Conservation (phyloP, 2,797 vertebrate genomes). For the Podargus strigoides region DNA sequence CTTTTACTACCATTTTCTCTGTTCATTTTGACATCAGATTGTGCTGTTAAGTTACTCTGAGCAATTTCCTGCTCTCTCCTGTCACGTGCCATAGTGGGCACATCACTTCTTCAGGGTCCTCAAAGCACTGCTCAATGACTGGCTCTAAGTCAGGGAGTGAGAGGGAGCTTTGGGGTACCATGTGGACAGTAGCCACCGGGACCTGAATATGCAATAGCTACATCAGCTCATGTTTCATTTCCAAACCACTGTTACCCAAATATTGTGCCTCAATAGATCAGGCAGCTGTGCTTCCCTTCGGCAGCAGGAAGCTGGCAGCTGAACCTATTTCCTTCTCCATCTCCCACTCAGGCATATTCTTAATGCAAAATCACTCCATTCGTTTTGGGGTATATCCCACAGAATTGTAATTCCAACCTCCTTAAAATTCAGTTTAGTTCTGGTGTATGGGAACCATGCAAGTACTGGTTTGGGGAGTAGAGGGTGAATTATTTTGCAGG, state of each 20-base stretch:
- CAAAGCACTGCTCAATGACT: neutral
- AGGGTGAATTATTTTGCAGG: slow-evolving; percentile 20
- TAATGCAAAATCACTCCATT: slow-evolving; percentile 16
- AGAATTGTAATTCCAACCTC: slow-evolving; percentile 31
- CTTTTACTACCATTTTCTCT: neutral
- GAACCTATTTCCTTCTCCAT: neutral
- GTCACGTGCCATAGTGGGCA: neutral
- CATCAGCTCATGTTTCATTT: neutral
- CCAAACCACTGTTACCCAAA: neutral
- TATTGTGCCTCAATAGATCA: neutral
- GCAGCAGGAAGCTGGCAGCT: slow-evolving; percentile 34
- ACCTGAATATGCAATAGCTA: neutral
- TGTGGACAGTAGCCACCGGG: rapidly evolving
- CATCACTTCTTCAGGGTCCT: neutral
- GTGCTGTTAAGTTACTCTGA: neutral
- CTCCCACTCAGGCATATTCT: neutral
- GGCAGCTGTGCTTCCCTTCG: slow-evolving; percentile 13
- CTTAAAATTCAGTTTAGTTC: slow-evolving; percentile 49
- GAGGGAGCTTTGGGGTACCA: rapidly evolving
- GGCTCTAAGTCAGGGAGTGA: neutral
- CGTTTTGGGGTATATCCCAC: neutral
- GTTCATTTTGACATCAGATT: neutral
- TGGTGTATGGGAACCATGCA: neutral
- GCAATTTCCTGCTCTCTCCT: neutral
- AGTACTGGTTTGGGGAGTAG: neutral